Base-by-base conservation (phyloP, 2,113 vertebrate species). In the Brachyhypopomus gauderio region DNA sequence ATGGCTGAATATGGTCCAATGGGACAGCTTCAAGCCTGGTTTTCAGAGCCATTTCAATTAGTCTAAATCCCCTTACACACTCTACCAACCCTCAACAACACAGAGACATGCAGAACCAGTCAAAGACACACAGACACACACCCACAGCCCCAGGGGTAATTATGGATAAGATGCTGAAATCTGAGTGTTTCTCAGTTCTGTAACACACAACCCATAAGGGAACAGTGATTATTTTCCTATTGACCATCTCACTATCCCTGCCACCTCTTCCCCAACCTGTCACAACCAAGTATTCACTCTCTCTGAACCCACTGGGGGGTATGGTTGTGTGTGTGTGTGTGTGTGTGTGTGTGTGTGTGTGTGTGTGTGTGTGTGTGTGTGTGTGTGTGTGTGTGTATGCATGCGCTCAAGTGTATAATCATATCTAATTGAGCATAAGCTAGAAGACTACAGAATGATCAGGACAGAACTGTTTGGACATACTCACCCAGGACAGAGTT, bases 71-170 rank as follows among this genome's bases (percentile, higher is more conserved):
- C 78, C 84, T 78, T 73, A n/a, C 78, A 84, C 86, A 82, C 82
- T 77, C 79, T 72, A 87, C 85, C 48, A 69, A 64, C 74, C 72
- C 52, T 58, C 62, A 69, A 81, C 52, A 67, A 80, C 85, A 86
- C 67, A 72, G 52, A 80, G 60, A 79, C 72, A 70, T 20, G 27
- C 75, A 69, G 41, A 67, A 72, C 62, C 79, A 75, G 70, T 69
- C 82, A 70, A 52, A 84, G 25, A 60, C 58, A 82, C 41, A 76
- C 80, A 77, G 72, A 67, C 66, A 80, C 52, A 60, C 70, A 79
- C 73, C 77, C 64, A 80, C 80, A 81, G 85, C 82, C 81, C 70
- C 84, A 63, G 76, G 86, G 85, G 80, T 79, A 89, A 92, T 90
- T 85, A 85, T 55, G 59, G 81, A 85, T 83, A 72, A 80, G 81